Evolutionary conservation across 2,113 vertebrate genomes (phyloP).

Genomic region (Anarhynchus alexandrinus): DNA sequence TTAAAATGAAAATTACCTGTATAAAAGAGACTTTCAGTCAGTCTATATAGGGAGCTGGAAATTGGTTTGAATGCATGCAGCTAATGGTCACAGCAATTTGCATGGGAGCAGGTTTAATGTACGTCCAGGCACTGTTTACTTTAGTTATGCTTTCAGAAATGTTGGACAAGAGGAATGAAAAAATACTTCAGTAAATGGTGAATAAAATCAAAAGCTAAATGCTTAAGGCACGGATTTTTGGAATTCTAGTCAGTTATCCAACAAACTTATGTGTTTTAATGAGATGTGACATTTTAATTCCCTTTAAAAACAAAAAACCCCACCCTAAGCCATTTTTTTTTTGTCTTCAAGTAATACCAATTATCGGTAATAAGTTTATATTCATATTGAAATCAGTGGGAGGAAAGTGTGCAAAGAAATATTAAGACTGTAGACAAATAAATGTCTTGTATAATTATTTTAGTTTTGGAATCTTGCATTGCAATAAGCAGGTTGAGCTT

Average conservation of each 20-base stretch:
- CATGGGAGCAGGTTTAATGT: not conserved
- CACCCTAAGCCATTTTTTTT: not conserved
- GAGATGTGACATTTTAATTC: not conserved
- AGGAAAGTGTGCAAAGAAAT: not conserved
- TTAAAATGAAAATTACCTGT: conserved; percentile 4
- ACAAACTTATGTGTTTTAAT: not conserved
- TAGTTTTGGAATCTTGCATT: not conserved
- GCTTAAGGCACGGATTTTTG: not conserved
- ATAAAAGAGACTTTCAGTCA: not conserved
- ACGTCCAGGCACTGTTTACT: not conserved
- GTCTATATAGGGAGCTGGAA: not conserved
- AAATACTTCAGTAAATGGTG: not conserved
- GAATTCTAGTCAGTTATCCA: not conserved
- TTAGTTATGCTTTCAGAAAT: not conserved
- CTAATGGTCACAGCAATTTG: not conserved
- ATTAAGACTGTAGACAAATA: not conserved
- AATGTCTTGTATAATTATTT: not conserved
- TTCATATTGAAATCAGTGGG: not conserved
- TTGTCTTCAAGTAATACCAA: not conserved
- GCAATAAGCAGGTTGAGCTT: not conserved
- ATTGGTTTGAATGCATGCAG: not conserved
- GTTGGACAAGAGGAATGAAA: not conserved
- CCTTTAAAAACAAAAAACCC: not conserved
- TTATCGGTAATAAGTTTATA: not conserved
- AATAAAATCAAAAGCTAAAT: not conserved